Base-by-base conservation (phyloP, 2,888 invertebrate genomes). In the Timema podura region DNA sequence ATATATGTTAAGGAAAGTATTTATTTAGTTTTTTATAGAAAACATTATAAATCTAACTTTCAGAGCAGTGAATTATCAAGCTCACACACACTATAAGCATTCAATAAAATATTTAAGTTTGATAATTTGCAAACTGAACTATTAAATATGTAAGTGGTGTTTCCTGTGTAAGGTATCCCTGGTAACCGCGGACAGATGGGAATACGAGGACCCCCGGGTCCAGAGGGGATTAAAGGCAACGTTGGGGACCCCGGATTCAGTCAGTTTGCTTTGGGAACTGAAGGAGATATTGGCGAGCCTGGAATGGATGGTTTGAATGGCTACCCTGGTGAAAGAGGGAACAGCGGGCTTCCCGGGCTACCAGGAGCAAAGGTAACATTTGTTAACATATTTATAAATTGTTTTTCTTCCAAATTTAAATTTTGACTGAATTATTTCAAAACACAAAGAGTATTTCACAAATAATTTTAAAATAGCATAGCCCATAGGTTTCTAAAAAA, bases 331-430 rank as follows among this genome's bases (percentile, higher is more conserved):
- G 79, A 78, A 1, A 82, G 80, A 74, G 89, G 88, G 54, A 84
- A 85, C 64, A 75, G 75, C 48, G 90, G 88, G 67, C 83, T 82
- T 57, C 78, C 80, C 76, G 89, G 89, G 64, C 74, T 78, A 45
- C 76, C 77, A 65, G 88, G 89, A 70, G 82, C 83, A 16, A 72
- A 65, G 67, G 71, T 71, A 57, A 30, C 30, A 30, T 30, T 30
- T 30, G 3, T 30, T 30, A 30, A 30, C 30, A 30, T 2, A 30
- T 30, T 30, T 30, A 30, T 30, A 30, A 30, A 67, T 61, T n/a
- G 57, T 15, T 16, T 8, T 57, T 0, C 8, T 16, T 10, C 9
- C 11, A 64, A 13, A 30, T 8, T n/a, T 0, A 15, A 64, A 15
- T 64, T 11, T 44, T 64, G n/a, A 64, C 2, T 44, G 45, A 8